Percentiles rank a stretch among this genome's conserved stretches.
These are phyloP conservation scores for Cisticola juncidis DNA, from an alignment of 2,113 vertebrate genomes.

Conservation along the genomic window DNA sequence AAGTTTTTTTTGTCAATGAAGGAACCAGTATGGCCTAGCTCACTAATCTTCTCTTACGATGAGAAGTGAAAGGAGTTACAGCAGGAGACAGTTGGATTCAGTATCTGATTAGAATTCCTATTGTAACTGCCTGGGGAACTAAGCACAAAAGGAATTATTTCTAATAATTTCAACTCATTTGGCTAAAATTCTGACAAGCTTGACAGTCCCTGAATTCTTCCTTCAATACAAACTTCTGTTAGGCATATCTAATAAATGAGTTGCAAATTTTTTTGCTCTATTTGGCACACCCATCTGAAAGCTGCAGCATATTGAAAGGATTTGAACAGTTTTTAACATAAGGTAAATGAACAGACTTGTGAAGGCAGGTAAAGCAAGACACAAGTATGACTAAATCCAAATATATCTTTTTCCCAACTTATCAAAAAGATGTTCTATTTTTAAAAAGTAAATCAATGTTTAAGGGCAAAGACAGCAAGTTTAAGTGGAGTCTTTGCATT, in stretches of 20 bases:
- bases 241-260: neutral
- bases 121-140: neutral
- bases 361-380: neutral
- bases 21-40: neutral
- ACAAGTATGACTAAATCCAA: neutral
- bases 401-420: neutral
- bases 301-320: neutral
- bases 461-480: neutral
- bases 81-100: neutral
- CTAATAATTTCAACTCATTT: neutral
- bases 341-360: neutral
- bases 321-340: neutral
- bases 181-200: neutral
- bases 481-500: neutral
- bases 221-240: neutral
- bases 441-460: neutral
- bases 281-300: neutral
- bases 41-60: neutral
- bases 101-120: neutral
- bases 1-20: neutral
- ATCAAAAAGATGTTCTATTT: neutral
- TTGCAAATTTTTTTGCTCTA: neutral
- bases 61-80: neutral
- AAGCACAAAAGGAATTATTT: neutral
- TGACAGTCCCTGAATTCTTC: neutral